Evolutionary conservation across 1,140 invertebrate genomes (phyloP).

Genomic region (Pantala flavescens): DNA sequence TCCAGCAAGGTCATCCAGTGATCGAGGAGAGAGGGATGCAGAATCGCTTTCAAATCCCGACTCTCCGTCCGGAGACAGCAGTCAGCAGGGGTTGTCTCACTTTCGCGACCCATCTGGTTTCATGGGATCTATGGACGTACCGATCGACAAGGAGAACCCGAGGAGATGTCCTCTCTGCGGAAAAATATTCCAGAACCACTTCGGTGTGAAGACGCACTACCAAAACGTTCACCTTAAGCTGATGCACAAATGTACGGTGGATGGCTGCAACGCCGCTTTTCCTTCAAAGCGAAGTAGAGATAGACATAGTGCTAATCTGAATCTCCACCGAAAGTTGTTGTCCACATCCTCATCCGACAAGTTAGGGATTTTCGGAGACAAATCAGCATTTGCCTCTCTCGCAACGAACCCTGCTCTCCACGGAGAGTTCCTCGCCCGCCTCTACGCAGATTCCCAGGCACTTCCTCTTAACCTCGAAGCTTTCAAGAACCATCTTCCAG

Average conservation of each 20-base stretch:
- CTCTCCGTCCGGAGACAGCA: conserved; percentile 42
- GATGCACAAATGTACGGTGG: conserved; percentile 91
- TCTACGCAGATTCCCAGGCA: conserved; percentile 61
- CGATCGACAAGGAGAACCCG: conserved; percentile 74
- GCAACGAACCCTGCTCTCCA: conserved; percentile 42
- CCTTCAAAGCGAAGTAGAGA: conserved; percentile 90
- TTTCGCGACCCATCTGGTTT: conserved; percentile 57
- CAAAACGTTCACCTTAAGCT: conserved; percentile 92
- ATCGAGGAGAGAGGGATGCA: conserved; percentile 34
- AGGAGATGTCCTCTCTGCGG: conserved; percentile 82
- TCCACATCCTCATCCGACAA: conserved; percentile 54
- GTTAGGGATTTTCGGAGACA: conserved; percentile 29
- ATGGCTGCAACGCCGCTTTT: conserved; percentile 92
- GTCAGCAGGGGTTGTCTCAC: conserved; percentile 42
- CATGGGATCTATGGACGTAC: conserved; percentile 64
- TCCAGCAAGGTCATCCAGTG: conserved; percentile 33
- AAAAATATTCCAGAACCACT: conserved; percentile 89
- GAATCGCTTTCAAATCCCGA: conserved; percentile 43
- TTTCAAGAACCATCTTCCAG: conserved; percentile 36
- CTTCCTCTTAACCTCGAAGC: conserved; percentile 45
- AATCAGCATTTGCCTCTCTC: conserved; percentile 37
- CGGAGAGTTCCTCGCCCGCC: conserved; percentile 69
- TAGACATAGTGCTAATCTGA: conserved; percentile 83
- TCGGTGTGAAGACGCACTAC: conserved; percentile 90
- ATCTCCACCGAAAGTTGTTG: conserved; percentile 78